A percentile compares a stretch with the other conserved stretches of the same genome.
phyloP scores from a whole-genome alignment of 2,113 vertebrate species.

The Sinocyclocheilus anophthalmus region DNA sequence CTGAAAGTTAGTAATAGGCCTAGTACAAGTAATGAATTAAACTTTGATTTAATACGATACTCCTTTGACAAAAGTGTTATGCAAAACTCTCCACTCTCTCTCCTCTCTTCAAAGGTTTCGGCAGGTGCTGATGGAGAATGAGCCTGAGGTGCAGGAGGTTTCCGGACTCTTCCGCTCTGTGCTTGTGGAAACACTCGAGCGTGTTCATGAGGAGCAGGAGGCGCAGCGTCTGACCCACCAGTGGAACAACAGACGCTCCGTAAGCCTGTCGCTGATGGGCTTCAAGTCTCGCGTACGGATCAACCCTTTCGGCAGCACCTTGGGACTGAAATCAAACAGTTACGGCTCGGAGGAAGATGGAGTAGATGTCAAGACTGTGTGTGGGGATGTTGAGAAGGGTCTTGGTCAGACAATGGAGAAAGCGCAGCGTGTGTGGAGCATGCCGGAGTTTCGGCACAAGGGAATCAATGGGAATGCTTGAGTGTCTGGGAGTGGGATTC shows the following conservation, averaged over 20 bases:
- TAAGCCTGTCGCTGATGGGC: conserved; percentile 82
- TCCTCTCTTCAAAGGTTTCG: conserved; percentile 82
- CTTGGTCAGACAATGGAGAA: conserved; percentile 54
- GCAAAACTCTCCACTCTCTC: background rate
- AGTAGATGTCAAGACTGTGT: conserved; percentile 87
- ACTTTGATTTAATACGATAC: background rate
- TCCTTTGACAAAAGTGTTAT: background rate
- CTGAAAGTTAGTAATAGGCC: background rate
- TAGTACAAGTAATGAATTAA: background rate
- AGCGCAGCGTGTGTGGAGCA: conserved; percentile 86
- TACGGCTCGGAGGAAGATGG: conserved; percentile 60
- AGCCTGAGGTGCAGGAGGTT: conserved; percentile 89
- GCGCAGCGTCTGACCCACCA: conserved; percentile 83
- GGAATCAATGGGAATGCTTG: conserved; percentile 61
- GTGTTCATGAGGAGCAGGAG: conserved; percentile 87
- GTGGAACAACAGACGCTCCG: conserved; percentile 87
- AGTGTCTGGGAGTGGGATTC: background rate
- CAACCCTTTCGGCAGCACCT: conserved; percentile 84
- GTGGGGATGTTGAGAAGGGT: conserved; percentile 89
- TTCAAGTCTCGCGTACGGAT: conserved; percentile 88
- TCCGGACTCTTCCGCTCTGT: conserved; percentile 85
- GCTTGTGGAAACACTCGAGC: conserved; percentile 85
- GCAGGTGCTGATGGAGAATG: conserved; percentile 83
- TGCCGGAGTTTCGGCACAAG: conserved; percentile 89
- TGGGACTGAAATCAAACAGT: conserved; percentile 64